These are phyloP conservation scores for Corythoichthys intestinalis DNA, from an alignment of 2,113 vertebrate genomes.

Conservation along the genomic window DNA sequence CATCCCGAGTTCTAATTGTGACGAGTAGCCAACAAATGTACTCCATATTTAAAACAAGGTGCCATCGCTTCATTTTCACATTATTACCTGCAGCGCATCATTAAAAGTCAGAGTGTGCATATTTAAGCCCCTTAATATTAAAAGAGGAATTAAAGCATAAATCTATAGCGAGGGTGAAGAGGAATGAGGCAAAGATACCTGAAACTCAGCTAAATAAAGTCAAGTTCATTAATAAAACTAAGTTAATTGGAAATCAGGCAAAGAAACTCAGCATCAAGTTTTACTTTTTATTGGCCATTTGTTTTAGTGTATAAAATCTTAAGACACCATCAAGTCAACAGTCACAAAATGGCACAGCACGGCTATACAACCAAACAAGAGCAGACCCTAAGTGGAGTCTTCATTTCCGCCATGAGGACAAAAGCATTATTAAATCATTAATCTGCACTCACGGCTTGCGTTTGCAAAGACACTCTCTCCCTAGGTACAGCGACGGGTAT, in stretches of 20 bases:
- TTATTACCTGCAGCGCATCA: constrained; percentile 40
- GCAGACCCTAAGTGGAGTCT: neutral
- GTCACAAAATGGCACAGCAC: neutral
- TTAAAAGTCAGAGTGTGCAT: constrained; percentile 26
- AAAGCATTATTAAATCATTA: constrained; percentile 63
- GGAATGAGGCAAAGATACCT: neutral
- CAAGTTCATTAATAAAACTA: neutral
- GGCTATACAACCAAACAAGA: neutral
- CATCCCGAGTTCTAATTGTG: neutral
- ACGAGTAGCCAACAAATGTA: neutral
- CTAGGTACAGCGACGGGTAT: constrained; percentile 2
- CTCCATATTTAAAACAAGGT: neutral
- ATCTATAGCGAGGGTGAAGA: constrained; percentile 27
- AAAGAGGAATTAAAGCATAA: constrained; percentile 48
- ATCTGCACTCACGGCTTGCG: constrained; percentile 49
- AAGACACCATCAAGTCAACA: neutral
- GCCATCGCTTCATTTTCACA: constrained; percentile 2
- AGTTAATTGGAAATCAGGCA: neutral
- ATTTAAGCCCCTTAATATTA: constrained; percentile 44
- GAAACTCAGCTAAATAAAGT: neutral
- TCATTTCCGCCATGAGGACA: constrained; percentile 40
- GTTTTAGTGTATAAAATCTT: neutral
- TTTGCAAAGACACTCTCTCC: constrained; percentile 49
- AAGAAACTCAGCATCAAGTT: neutral
- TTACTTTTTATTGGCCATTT: neutral